These are phyloP conservation scores for Drosophila sechellia DNA, from an alignment of 1,140 invertebrate species.

Conservation along the genomic window DNA sequence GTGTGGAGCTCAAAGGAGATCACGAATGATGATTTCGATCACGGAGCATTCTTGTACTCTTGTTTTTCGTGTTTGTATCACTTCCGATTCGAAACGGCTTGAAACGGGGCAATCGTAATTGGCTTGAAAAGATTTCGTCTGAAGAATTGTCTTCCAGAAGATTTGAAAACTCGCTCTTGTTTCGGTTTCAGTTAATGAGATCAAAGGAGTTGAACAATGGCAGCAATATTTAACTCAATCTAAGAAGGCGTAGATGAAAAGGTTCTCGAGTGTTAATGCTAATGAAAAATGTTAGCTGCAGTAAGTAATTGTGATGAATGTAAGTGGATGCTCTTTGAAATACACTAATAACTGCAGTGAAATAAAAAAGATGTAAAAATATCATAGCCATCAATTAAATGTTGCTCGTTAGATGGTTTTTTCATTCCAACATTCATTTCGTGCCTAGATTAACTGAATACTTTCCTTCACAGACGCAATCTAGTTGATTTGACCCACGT, in stretches of 20 bases:
- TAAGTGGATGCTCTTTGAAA: neutral
- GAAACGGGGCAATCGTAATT: conserved; percentile 46
- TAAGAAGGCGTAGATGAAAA: conserved; percentile 17
- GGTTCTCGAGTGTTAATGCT: conserved; percentile 16
- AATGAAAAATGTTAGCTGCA: conserved; percentile 13
- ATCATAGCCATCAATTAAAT: neutral
- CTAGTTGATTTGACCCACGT: neutral
- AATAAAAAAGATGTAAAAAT: neutral
- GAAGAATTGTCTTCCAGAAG: conserved; percentile 23
- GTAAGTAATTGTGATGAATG: conserved; percentile 22
- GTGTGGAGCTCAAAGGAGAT: conserved; percentile 4
- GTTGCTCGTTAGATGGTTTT: neutral
- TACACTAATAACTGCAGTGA: neutral
- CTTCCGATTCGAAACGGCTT: conserved; percentile 64
- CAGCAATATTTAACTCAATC: conserved; percentile 10
- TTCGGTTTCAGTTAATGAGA: conserved; percentile 27
- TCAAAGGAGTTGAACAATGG: conserved; percentile 48
- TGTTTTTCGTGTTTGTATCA: conserved; percentile 51
- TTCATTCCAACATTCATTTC: neutral
- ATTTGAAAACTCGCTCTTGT: conserved; percentile 17
- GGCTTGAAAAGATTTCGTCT: conserved; percentile 36
- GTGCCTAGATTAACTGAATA: neutral
- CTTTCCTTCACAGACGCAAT: neutral
- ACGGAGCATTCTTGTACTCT: conserved; percentile 1
- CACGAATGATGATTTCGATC: conserved; percentile 44